Evolutionary conservation across 2,797 vertebrate genomes (phyloP), one percentile per base, ranked within the genome.

Genomic region (Periparus ater): DNA sequence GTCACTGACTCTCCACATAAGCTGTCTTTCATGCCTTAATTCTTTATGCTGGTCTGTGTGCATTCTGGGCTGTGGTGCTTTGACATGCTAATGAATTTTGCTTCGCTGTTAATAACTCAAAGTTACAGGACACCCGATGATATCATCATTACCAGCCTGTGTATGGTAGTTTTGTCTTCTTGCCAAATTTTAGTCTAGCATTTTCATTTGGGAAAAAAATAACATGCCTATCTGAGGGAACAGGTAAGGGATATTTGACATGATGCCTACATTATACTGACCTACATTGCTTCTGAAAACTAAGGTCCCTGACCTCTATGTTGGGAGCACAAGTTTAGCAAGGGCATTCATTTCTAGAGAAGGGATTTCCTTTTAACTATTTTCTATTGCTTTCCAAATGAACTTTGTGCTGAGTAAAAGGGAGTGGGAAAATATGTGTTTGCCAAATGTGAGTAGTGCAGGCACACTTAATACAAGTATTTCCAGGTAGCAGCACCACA

Each of bases 11-110:
- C 75, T 87, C 86, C 89, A 89, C 81, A 91, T 87, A 95, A 60
- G 50, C 82, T 95, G 88, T 91, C 94, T 95, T 96, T 96, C 89
- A 89, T 85, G 81, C 84, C 62, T 83, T 94, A 88, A 75, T 95
- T 97, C 91, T 94, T 90, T 93, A 70, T 93, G 57, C 79, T 0
- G 29, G 73, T 85, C 73, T 93, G 66, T 82, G 76, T 85, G 75
- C 57, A 45, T 78, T 93, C 66, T 89, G 61, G 40, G 44, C 44
- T 74, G 55, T 74, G 75, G 26, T 85, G 63, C 80, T 95, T 96
- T 95, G 87, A 91, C 82, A 87, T 63, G 75, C 55, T 95, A 93
- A 95, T 93, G 70, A 61, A 83, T 87, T 78, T 78, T 82, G 26
- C 40, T 48, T 32, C 65, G 47, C 63, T 82, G 66, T 74, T 93